Evolutionary conservation across 1,140 invertebrate species (phyloP).

Genomic region (Metopolophium dirhodum): DNA sequence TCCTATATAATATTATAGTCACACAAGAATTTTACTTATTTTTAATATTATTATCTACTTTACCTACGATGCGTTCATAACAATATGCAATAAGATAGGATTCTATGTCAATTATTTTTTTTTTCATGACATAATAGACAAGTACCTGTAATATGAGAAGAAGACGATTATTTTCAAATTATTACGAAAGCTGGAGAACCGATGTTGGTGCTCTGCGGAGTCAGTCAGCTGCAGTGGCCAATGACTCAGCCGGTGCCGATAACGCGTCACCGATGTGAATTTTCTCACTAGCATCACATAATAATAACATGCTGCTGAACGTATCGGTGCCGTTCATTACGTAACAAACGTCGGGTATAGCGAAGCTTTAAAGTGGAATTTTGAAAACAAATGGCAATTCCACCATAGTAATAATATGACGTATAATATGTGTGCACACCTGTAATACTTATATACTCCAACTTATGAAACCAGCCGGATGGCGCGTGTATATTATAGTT

Average conservation of each 20-base stretch:
- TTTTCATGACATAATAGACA: neutral
- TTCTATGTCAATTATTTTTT: neutral
- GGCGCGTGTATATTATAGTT: neutral
- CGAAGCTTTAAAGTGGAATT: slow-evolving; percentile 4
- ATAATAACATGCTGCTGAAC: neutral
- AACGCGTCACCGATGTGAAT: neutral
- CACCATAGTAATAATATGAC: neutral
- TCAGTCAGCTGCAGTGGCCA: neutral
- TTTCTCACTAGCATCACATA: neutral
- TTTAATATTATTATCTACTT: neutral
- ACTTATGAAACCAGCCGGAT: neutral
- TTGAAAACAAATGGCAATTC: neutral
- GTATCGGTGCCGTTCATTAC: neutral
- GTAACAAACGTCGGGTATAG: neutral
- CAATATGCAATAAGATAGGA: neutral
- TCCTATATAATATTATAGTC: neutral
- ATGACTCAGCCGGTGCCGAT: neutral
- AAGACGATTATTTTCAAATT: neutral
- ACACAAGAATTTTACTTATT: neutral
- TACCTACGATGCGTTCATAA: neutral
- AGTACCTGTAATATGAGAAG: neutral
- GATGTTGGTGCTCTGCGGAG: neutral
- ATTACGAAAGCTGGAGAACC: neutral
- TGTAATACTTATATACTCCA: too few relatives aligned
- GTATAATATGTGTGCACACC: neutral